Percentiles rank a stretch among this genome's conserved stretches.
These are phyloP conservation scores for Tholera decimalis DNA, from an alignment of 2,888 invertebrate genomes.

Conservation along the genomic window DNA sequence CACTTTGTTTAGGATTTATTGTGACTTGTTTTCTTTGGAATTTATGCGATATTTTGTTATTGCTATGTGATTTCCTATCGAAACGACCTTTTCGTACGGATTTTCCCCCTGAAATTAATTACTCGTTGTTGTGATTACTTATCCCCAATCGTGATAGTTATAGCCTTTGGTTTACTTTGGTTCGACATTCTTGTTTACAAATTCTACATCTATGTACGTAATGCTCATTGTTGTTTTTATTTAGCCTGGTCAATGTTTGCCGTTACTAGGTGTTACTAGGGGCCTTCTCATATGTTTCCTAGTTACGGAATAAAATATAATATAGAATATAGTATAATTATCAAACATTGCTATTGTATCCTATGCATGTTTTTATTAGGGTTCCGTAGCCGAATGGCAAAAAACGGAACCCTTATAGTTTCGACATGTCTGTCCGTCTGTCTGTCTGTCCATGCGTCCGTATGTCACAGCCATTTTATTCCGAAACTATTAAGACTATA, in stretches of 20 bases:
- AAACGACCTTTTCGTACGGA: constrained; percentile 14
- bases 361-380: too few relatives aligned
- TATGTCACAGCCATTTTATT: too few relatives aligned
- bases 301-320: too few relatives aligned
- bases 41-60: constrained; percentile 36
- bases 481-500: too few relatives aligned
- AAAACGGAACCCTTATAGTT: too few relatives aligned
- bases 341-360: too few relatives aligned
- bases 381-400: too few relatives aligned
- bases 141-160: constrained; percentile 20
- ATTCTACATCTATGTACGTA: not conserved
- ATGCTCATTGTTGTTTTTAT: not conserved
- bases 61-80: constrained; percentile 20
- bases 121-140: constrained; percentile 28
- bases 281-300: too few relatives aligned
- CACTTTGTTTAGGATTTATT: constrained; percentile 38
- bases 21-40: constrained; percentile 43
- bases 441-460: too few relatives aligned
- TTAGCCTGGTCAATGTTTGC: not conserved
- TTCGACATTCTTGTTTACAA: not conserved
- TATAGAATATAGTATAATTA: too few relatives aligned
- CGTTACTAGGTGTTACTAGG: too few relatives aligned
- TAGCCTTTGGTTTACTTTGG: constrained; percentile 3
- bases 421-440: too few relatives aligned
- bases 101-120: constrained; percentile 20